Evolutionary conservation across 2,888 invertebrate species (phyloP), one percentile per base, ranked within the genome.

Genomic region (Agapetus fuscipes): DNA sequence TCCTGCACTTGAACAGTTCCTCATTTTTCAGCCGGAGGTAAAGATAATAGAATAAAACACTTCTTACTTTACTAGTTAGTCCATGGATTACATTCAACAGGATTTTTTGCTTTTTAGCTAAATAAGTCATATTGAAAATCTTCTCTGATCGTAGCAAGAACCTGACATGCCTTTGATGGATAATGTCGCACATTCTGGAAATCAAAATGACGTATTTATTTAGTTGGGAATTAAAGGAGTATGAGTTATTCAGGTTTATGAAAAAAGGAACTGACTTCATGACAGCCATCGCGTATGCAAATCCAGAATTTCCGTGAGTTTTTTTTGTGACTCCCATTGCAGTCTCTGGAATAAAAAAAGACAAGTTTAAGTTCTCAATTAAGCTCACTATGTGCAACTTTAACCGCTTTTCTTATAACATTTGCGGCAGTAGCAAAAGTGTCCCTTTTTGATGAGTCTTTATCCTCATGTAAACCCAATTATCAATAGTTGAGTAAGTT

Each of bases 321-420:
- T 76, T 74, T 55, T 79, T 83, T 39, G 80, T 80, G 1, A 83
- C 81, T 15, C 87, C 87, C 87, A 87, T 87, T 0, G 84, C 87
- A 10, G 87, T 87, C 66, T 86, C 83, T 76, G 58, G 13, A 64
- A 65, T 27, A 41, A 20, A 20, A 20, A 20, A 20, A 6, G 20
- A 6, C 6, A 4, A 12, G 28, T 28, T 24, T 24, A 24, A 20
- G 9, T 20, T 20, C 20, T 20, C 20, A 20, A 20, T 24, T 24
- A 9, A 24, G 25, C 7, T 24, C n/a, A 24, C n/a, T 9, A 24
- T 24, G n/a, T 24, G 25, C n/a, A n/a, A 24, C 25, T n/a, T 24
- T 24, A n/a, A 24, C 25, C n/a, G 25, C n/a, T 24, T 24, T n/a
- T n/a, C n/a, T n/a, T n/a, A n/a, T n/a, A n/a, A n/a, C n/a, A n/a